Conservation (phyloP, 1,140 invertebrate genomes). For the Galleria mellonella region DNA sequence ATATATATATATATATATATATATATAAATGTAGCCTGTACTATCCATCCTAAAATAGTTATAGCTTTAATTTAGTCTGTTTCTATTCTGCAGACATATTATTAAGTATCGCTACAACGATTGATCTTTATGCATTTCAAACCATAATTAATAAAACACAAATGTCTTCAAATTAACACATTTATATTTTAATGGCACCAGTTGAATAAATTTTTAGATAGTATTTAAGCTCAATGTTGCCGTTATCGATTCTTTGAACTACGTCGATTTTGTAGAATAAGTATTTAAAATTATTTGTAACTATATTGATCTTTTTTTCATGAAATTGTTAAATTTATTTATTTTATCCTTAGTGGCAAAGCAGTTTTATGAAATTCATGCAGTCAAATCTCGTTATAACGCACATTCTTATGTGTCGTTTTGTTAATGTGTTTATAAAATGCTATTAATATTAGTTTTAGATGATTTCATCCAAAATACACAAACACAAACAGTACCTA, state of each 20-base stretch:
- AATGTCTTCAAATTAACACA: slow-evolving; percentile 51
- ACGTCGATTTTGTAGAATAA: slow-evolving; percentile 19
- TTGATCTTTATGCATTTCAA: slow-evolving; percentile 49
- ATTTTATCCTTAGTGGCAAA: slow-evolving; percentile 22
- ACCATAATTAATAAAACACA: slow-evolving; percentile 26
- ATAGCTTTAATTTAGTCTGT: slow-evolving; percentile 16
- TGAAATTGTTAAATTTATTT: slow-evolving; percentile 9
- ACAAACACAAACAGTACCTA: slow-evolving; percentile 26
- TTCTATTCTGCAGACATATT: slow-evolving; percentile 17
- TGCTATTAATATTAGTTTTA: slow-evolving; percentile 14
- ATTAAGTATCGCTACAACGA: slow-evolving; percentile 57
- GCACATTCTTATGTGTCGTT: slow-evolving; percentile 2
- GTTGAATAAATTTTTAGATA: slow-evolving; percentile 35
- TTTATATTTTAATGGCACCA: slow-evolving; percentile 64
- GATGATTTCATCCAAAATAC: slow-evolving; percentile 18
- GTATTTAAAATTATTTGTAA: no score
- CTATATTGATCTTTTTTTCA: no score
- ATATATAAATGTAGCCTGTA: slow-evolving; percentile 16
- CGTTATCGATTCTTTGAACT: slow-evolving; percentile 32
- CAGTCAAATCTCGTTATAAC: slow-evolving; percentile 72
- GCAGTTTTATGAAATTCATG: slow-evolving; percentile 48
- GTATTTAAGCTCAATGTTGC: slow-evolving; percentile 38
- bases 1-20: no score
- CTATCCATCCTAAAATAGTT: slow-evolving; percentile 17
- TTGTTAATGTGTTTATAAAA: slow-evolving; percentile 5